Base-by-base conservation (phyloP, 37 sponge, comb jelly and placozoan species). In the Beroe forskalii region DNA sequence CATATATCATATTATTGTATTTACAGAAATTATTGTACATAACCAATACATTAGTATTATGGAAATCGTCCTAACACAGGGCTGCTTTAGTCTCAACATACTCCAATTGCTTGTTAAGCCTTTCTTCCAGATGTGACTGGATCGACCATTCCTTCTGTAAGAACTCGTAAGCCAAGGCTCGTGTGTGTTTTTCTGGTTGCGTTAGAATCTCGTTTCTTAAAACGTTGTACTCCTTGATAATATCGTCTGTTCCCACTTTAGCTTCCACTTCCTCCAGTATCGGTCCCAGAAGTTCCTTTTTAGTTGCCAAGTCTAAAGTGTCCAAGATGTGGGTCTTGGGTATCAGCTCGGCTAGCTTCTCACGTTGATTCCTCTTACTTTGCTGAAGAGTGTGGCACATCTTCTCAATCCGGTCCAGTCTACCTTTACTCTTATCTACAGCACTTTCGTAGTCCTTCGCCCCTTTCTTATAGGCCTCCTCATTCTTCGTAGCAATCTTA, bases 281-380 rank as follows among this genome's bases (percentile, higher is more conserved):
- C 17, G 86, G 86, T 44, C 86, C 86, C 27, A 80, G 48, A 1
- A 80, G 55, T 19, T 80, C 40, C n/a, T 42, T 32, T 43, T 80
- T 80, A 43, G 20, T 41, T n/a, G 30, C 40, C n/a, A 22, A 4
- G 9, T 80, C 86, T 48, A 80, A 22, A n/a, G 86, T 80, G 14
- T 80, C 55, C 25, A 80, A 1, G 28, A 80, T 80, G 55, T 80
- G 28, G 0, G 86, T 80, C 27, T 80, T 41, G 17, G 86, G 86
- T 8, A 80, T 32, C 30, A 80, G 25, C 28, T 80, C 86, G 1
- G 86, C 55, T 3, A 80, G 86, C 22, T 37, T 43, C 55, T 80
- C 86, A 23, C 40, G 86, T 42, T 80, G 86, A 37, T 80, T 41
- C 55, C 42, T 37, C 30, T 32, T 80, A 24, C 48, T 80, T 44